phyloP scores from a whole-genome alignment of 1,140 invertebrate genomes.

The Brachystomella parvula region DNA sequence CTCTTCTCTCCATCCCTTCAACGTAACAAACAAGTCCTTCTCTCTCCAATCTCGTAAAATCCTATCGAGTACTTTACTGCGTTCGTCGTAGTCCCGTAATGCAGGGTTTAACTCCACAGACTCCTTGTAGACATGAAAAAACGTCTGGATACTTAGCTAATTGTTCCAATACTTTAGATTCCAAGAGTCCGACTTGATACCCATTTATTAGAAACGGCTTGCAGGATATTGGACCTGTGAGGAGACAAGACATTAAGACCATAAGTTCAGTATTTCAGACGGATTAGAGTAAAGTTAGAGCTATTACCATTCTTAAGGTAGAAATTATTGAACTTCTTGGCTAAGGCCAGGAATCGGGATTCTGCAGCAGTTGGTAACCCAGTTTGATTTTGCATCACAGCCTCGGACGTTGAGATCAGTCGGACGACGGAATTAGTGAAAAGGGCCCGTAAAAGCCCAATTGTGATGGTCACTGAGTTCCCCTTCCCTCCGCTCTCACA shows the following conservation, averaged over 20 bases:
- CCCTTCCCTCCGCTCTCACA: background rate
- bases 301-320: constrained; percentile 16
- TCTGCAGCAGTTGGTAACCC: constrained; percentile 7
- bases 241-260: background rate
- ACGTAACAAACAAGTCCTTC: constrained; percentile 54
- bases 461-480: too few relatives aligned
- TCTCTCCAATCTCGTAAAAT: constrained; percentile 63
- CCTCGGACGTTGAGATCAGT: background rate
- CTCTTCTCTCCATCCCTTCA: constrained; percentile 87
- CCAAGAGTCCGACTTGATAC: constrained; percentile 75
- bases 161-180: constrained; percentile 71
- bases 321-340: constrained; percentile 21
- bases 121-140: constrained; percentile 59
- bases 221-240: background rate
- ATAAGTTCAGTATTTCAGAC: background rate
- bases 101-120: constrained; percentile 70
- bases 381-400: background rate
- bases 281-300: too few relatives aligned
- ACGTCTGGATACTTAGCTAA: constrained; percentile 67
- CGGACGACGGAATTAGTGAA: too few relatives aligned
- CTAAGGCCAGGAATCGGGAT: background rate
- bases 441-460: too few relatives aligned
- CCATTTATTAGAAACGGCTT: constrained; percentile 79
- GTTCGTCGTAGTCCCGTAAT: constrained; percentile 69
- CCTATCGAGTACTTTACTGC: constrained; percentile 66